Evolutionary conservation across 1,140 invertebrate species (phyloP).

Genomic region (Trichogramma pretiosum): DNA sequence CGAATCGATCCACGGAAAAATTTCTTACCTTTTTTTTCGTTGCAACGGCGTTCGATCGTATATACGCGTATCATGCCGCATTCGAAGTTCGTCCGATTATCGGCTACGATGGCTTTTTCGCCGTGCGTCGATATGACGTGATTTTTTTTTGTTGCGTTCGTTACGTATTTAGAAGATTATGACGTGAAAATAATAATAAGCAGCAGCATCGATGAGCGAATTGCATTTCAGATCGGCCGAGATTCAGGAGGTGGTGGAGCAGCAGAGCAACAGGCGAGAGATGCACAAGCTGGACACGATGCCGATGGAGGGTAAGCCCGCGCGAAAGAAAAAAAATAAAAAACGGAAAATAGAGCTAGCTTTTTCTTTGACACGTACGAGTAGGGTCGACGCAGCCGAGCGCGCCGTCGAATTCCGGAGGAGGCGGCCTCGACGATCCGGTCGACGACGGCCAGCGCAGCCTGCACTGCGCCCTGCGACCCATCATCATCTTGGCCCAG

Average conservation of each 20-base stretch:
- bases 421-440: slow-evolving; percentile 1
- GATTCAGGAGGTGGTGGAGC: neutral
- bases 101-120: too few relatives aligned
- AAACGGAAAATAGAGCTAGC: too few relatives aligned
- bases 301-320: slow-evolving; percentile 18
- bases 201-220: slow-evolving; percentile 5
- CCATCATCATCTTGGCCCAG: slow-evolving; percentile 42
- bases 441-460: slow-evolving; percentile 32
- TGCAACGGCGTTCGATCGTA: too few relatives aligned
- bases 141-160: too few relatives aligned
- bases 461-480: slow-evolving; percentile 37
- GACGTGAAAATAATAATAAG: too few relatives aligned
- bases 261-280: neutral
- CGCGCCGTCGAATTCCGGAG: slow-evolving; percentile 5
- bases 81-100: too few relatives aligned
- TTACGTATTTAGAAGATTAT: too few relatives aligned
- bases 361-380: slow-evolving; percentile 1
- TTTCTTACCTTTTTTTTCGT: too few relatives aligned
- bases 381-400: neutral
- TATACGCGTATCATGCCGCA: too few relatives aligned
- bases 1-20: too few relatives aligned
- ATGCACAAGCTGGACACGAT: slow-evolving; percentile 21
- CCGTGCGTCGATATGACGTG: too few relatives aligned
- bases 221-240: neutral
- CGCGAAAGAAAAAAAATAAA: neutral